These are phyloP conservation scores for Archilochus colubris DNA, from an alignment of 2,113 vertebrate species.

Conservation along the genomic window DNA sequence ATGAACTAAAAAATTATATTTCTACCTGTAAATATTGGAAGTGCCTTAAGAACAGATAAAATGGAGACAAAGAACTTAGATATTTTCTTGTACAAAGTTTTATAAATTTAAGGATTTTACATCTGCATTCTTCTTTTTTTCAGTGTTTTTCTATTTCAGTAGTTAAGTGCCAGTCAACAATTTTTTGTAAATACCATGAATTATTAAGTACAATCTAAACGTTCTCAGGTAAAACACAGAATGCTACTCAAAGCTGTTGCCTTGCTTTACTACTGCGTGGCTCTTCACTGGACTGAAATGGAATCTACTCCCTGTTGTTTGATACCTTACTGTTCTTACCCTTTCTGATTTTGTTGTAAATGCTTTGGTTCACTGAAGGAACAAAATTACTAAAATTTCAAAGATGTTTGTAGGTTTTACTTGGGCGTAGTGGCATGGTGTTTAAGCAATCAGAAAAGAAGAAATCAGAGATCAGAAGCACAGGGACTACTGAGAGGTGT, in stretches of 20 bases:
- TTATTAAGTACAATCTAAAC: not conserved
- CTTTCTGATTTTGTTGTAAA: not conserved
- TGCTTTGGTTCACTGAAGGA: not conserved
- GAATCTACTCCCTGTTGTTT: not conserved
- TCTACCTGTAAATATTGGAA: not conserved
- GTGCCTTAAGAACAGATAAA: not conserved
- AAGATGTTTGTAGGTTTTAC: not conserved
- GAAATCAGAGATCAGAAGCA: not conserved
- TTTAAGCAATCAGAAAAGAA: not conserved
- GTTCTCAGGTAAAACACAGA: not conserved
- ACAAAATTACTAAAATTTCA: not conserved
- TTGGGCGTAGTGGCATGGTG: not conserved
- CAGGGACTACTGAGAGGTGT: not conserved
- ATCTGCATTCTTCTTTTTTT: not conserved
- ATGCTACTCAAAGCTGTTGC: not conserved
- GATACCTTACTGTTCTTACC: not conserved
- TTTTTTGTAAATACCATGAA: not conserved
- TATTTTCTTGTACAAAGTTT: not conserved
- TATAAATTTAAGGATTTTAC: not conserved
- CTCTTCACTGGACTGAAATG: not conserved
- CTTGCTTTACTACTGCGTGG: not conserved
- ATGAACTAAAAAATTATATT: not conserved
- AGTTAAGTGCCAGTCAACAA: not conserved
- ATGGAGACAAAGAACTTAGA: not conserved
- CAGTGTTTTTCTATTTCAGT: not conserved